These are phyloP conservation scores for Puffinus mauretanicus DNA, from an alignment of 2,113 vertebrate genomes.

Conservation along the genomic window DNA sequence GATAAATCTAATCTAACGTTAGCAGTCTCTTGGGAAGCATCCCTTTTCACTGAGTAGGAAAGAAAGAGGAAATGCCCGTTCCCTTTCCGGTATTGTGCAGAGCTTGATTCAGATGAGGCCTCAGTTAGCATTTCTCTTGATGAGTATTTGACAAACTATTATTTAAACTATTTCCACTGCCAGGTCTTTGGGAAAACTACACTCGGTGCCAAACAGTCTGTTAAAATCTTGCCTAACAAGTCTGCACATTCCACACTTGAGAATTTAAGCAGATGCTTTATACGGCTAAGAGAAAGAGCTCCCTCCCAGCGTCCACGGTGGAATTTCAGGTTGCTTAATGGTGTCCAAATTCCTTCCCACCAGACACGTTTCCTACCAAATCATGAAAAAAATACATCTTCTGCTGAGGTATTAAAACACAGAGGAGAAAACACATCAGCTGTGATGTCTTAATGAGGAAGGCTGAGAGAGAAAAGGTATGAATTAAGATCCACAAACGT, in stretches of 20 bases:
- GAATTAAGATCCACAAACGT: neutral
- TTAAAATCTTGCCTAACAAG: slow-evolving; percentile 67
- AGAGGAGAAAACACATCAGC: slow-evolving; percentile 43
- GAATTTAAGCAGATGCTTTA: slow-evolving; percentile 67
- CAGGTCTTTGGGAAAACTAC: slow-evolving; percentile 70
- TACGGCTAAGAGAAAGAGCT: neutral
- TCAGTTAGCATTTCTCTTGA: slow-evolving; percentile 68
- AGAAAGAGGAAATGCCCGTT: neutral
- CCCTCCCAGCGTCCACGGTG: slow-evolving; percentile 8
- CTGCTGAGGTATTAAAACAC: slow-evolving; percentile 16
- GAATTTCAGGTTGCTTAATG: slow-evolving; percentile 11
- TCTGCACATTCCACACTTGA: slow-evolving; percentile 52
- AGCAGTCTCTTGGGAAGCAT: neutral
- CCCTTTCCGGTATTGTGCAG: neutral
- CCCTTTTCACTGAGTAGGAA: neutral
- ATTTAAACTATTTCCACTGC: slow-evolving; percentile 71
- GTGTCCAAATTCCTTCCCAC: neutral
- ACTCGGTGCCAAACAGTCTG: slow-evolving; percentile 71
- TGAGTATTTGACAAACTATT: slow-evolving; percentile 70
- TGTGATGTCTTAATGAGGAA: slow-evolving; percentile 47
- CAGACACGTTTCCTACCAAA: neutral
- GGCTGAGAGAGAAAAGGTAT: neutral
- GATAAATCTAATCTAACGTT: neutral
- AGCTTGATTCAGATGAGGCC: slow-evolving; percentile 28
- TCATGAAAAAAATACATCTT: slow-evolving; percentile 57